phyloP scores from a whole-genome alignment of 2,797 vertebrate species.

The Halcyon badia region DNA sequence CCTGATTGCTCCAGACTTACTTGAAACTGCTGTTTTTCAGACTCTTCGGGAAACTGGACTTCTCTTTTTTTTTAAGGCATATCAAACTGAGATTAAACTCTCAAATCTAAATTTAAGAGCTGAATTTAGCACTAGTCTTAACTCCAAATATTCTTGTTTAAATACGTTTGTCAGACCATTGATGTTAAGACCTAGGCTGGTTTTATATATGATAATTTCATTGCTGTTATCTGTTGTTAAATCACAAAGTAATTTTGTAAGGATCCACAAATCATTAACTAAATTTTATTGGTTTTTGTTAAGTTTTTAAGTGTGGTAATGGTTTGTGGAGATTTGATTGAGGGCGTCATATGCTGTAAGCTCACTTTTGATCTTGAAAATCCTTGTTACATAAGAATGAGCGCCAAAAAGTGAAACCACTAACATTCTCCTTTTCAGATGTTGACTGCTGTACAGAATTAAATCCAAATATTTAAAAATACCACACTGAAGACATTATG shows the following conservation, averaged over 20 bases:
- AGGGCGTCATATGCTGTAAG: neutral
- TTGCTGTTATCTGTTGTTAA: constrained; percentile 8
- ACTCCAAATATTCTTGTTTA: constrained; percentile 68
- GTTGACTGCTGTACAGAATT: constrained; percentile 1
- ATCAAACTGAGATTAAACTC: constrained; percentile 26
- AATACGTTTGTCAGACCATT: constrained; percentile 59
- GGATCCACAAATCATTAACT: constrained; percentile 11
- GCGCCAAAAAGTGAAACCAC: constrained; percentile 26
- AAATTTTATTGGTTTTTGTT: neutral
- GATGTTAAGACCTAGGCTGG: constrained; percentile 48
- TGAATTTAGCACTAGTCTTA: constrained; percentile 44
- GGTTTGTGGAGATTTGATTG: constrained; percentile 22
- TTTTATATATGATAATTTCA: constrained; percentile 37
- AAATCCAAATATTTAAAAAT: constrained; percentile 33
- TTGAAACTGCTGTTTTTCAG: constrained; percentile 46
- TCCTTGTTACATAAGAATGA: neutral
- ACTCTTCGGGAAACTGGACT: constrained; percentile 36
- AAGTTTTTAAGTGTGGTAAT: neutral
- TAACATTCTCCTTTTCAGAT: constrained; percentile 22
- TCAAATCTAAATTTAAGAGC: constrained; percentile 21
- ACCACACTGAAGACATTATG: neutral
- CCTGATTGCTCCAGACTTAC: neutral
- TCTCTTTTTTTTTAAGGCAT: neutral
- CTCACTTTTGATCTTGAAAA: constrained; percentile 21
- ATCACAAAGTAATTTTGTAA: neutral